Base-by-base conservation (phyloP, 2,113 vertebrate genomes). In the Bubo scandiacus region DNA sequence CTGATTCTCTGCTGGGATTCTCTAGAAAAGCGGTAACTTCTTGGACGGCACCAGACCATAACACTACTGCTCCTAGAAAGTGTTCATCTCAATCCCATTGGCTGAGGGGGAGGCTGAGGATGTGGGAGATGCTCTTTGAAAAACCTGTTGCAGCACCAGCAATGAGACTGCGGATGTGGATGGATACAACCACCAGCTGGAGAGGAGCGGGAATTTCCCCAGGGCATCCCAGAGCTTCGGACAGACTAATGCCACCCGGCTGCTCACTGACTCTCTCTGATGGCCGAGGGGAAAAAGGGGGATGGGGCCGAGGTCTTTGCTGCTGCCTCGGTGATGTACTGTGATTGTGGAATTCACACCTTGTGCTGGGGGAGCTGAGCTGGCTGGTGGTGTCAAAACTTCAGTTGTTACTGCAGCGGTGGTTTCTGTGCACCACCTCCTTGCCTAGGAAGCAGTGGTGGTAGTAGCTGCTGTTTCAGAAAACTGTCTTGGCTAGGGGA, bases 131-230 rank as follows among this genome's bases (percentile, higher is more conserved):
- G 55, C 3, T 32, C 27, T 58, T 15, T 42, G 59, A 42, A 63
- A 84, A 29, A 25, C n/a, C 23, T 9, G 0, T 62, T 77, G 62
- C 30, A 36, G 40, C 34, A 54, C 40, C 0, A 0, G 26, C 14
- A 3, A 12, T 23, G 66, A 59, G 11, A 3, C 22, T 59, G 8
- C 0, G 2, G 58, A 22, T 5, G 7, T 2, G 0, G 30, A 49
- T 0, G 5, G 58, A 14, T 29, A 20, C 1, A 45, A 4, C 7
- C 15, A 10, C 6, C 23, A 57, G 36, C 43, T 21, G 74, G 42
- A 71, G 15, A 3, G 2, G 61, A 43, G 45, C 0, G 7, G 83
- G 72, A 34, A 86, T 26, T 6, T 1, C 22, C 32, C 1, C 1
- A 5, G 47, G 36, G 13, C 32, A 93, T 29, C 38, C 36, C 40